Percentiles rank a stretch among this genome's conserved stretches.
Conservation (phyloP, 2,113 vertebrate genomes). For the Callithrix jacchus region DNA sequence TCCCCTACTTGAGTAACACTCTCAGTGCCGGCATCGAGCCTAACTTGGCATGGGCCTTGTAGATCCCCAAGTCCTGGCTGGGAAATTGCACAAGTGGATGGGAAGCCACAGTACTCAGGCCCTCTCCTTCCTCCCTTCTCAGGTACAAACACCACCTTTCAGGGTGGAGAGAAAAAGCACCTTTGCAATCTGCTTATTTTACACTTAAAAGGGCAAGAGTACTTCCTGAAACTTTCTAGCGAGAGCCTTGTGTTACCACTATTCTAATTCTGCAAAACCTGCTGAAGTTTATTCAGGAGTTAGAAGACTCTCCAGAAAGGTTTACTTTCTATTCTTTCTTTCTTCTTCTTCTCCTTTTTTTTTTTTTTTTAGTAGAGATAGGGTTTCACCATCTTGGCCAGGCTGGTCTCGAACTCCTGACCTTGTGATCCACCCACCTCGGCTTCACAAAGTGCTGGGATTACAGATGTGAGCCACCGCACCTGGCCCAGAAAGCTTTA, state of each 20-base stretch:
- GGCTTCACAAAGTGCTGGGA: too few species aligned
- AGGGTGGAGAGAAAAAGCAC: neutral
- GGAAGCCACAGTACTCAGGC: rapidly evolving
- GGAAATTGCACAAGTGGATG: rapidly evolving
- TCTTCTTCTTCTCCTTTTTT: too few species aligned
- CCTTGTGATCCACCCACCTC: too few species aligned
- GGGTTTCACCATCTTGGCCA: too few species aligned
- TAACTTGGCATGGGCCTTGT: neutral
- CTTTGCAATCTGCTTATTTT: neutral
- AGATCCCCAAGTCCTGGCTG: neutral
- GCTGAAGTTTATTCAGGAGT: neutral
- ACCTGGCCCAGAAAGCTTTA: neutral
- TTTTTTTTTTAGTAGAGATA: too few species aligned
- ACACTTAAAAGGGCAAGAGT: neutral
- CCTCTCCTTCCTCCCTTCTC: neutral
- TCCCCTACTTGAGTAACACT: too few species aligned
- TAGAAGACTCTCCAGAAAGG: neutral
- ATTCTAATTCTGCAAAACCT: neutral
- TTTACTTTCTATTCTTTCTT: neutral
- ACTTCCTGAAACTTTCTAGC: neutral
- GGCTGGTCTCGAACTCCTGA: too few species aligned
- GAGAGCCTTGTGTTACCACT: neutral
- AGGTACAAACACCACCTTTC: neutral
- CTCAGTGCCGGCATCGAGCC: neutral
- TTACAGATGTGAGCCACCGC: too few species aligned